Evolutionary conservation across 2,113 vertebrate species (phyloP).

Genomic region (Larimichthys crocea): DNA sequence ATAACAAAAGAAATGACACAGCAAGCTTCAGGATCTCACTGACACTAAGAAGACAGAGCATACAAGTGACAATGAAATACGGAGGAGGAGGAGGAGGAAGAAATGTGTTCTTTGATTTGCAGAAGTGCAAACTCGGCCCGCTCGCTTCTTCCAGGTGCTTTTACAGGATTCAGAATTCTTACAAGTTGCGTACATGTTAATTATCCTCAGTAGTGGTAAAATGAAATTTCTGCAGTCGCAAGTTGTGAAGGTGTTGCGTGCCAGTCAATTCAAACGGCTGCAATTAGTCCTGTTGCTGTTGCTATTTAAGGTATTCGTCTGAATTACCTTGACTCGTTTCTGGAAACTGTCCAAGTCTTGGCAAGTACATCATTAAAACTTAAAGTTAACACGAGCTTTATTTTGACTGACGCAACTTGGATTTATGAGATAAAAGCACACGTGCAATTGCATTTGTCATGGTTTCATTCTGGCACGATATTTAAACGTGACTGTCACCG

Average conservation of each 20-base stretch:
- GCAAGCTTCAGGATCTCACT: background rate
- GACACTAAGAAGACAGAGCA: background rate
- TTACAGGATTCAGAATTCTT: background rate
- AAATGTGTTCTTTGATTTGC: background rate
- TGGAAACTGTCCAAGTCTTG: background rate
- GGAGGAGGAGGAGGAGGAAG: too few species aligned
- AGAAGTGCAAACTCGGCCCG: background rate
- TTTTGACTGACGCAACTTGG: background rate
- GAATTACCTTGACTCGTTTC: background rate
- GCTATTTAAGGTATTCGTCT: constrained; percentile 17
- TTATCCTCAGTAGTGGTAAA: background rate
- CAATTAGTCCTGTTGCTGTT: constrained; percentile 21
- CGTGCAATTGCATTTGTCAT: too few species aligned
- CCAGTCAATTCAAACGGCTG: background rate
- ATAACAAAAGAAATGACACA: constrained; percentile 24
- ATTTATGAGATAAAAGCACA: background rate
- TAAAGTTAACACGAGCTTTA: background rate
- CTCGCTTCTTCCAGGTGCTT: background rate
- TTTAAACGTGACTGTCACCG: too few species aligned
- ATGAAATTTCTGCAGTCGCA: constrained; percentile 1
- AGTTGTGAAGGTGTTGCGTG: constrained; percentile 30
- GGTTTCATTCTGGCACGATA: too few species aligned
- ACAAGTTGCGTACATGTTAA: constrained; percentile 18
- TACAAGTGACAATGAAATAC: background rate
- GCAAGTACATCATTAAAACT: background rate